phyloP scores from a whole-genome alignment of 2,888 invertebrate species.

The Lepidocyrtoides sp. region DNA sequence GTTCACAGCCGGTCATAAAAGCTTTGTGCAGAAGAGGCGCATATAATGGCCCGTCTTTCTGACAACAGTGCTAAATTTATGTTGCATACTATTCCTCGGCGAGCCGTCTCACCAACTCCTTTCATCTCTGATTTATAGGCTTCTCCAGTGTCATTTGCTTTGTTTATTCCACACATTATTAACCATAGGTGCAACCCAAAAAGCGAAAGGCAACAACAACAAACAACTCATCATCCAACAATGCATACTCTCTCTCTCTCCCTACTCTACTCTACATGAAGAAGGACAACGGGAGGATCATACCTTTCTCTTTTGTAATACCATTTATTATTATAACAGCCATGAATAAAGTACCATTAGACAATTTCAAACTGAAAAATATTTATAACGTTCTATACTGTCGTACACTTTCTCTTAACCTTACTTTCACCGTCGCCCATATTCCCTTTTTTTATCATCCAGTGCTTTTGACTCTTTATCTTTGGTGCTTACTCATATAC shows the following conservation, averaged over 20 bases:
- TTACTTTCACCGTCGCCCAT: not conserved
- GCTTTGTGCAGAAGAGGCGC: constrained; percentile 52
- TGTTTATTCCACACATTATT: constrained; percentile 83
- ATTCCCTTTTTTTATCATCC: constrained; percentile 11
- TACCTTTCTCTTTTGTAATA: not conserved
- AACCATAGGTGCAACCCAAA: constrained; percentile 69
- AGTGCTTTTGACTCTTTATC: too few relatives aligned
- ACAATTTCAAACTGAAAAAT: constrained; percentile 38
- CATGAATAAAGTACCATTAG: constrained; percentile 53
- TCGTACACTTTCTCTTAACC: too few relatives aligned
- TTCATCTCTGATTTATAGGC: constrained; percentile 84
- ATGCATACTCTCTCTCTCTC: too few relatives aligned
- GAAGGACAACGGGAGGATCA: constrained; percentile 18
- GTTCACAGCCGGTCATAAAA: constrained; percentile 75
- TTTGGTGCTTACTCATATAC: too few relatives aligned
- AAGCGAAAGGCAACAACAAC: constrained; percentile 38
- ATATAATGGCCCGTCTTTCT: constrained; percentile 77
- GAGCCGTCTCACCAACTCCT: constrained; percentile 81
- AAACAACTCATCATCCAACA: constrained; percentile 40
- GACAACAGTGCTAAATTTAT: constrained; percentile 82
- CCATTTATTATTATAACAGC: constrained; percentile 48
- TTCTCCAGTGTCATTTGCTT: constrained; percentile 83
- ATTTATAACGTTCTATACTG: too few relatives aligned
- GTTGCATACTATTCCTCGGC: constrained; percentile 81
- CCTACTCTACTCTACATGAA: too few relatives aligned